Evolutionary conservation across 2,888 invertebrate species (phyloP).

Genomic region (Drosophila phalerata): DNA sequence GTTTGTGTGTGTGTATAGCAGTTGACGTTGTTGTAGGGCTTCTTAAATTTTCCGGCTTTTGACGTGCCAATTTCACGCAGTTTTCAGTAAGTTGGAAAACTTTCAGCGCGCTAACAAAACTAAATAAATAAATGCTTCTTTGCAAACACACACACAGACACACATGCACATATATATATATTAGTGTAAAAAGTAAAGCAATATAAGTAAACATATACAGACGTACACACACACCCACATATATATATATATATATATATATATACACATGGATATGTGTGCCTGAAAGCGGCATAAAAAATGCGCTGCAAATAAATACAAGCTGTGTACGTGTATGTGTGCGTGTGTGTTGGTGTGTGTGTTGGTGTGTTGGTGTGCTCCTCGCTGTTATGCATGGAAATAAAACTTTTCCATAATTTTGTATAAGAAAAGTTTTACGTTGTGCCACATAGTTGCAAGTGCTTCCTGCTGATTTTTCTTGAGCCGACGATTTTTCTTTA

Average conservation of each 20-base stretch:
- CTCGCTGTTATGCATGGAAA: constrained; percentile 74
- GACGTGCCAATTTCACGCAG: constrained; percentile 75
- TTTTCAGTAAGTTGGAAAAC: constrained; percentile 60
- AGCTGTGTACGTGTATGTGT: constrained; percentile 40
- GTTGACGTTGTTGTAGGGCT: constrained; percentile 24
- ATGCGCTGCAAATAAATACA: constrained; percentile 56
- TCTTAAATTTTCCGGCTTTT: constrained; percentile 73
- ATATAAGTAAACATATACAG: constrained; percentile 57
- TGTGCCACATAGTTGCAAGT: constrained; percentile 77
- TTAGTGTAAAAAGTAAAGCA: constrained; percentile 66
- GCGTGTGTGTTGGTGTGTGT: constrained; percentile 20
- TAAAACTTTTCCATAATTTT: constrained; percentile 79
- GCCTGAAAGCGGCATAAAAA: constrained; percentile 52
- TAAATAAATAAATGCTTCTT: constrained; percentile 73
- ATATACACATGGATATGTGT: constrained; percentile 23
- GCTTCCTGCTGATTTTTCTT: constrained; percentile 72
- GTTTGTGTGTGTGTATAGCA: constrained; percentile 16
- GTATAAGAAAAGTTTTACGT: constrained; percentile 80
- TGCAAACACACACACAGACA: constrained; percentile 33
- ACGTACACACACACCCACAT: constrained; percentile 24
- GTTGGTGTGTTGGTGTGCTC: constrained; percentile 40
- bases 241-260: neutral
- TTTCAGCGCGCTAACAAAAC: constrained; percentile 66
- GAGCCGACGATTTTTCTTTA: constrained; percentile 41
- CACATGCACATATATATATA: constrained; percentile 24